A percentile compares a stretch with the other conserved stretches of the same genome.
Conservation (phyloP, 2,113 vertebrate species). For the Bufo bufo region DNA sequence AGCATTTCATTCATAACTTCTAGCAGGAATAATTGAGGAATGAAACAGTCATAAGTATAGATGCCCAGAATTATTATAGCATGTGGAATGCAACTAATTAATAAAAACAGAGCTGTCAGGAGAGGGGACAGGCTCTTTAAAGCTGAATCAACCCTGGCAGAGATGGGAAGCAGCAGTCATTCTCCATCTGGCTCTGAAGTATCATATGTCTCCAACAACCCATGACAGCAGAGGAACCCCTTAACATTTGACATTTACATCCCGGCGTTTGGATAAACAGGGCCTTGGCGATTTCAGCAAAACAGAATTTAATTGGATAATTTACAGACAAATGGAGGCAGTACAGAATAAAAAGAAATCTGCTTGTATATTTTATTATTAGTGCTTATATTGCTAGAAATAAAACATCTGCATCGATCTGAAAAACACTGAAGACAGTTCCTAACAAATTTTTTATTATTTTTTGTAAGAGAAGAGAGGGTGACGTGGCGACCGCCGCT, state of each 20-base stretch:
- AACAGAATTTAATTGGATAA: constrained; percentile 46
- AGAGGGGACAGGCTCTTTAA: too few species aligned
- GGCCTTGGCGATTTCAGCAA: neutral
- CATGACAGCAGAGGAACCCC: too few species aligned
- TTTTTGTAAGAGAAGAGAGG: neutral
- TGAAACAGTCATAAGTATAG: too few species aligned
- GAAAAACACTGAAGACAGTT: constrained; percentile 20
- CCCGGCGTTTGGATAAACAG: neutral
- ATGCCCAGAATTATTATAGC: too few species aligned
- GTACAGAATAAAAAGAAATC: constrained; percentile 61
- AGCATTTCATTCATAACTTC: too few species aligned
- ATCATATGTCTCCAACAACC: neutral
- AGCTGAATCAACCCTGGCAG: too few species aligned
- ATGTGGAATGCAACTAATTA: too few species aligned
- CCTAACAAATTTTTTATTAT: constrained; percentile 19
- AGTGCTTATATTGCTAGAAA: constrained; percentile 54
- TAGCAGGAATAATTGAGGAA: too few species aligned
- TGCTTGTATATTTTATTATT: constrained; percentile 56
- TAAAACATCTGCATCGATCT: constrained; percentile 47
- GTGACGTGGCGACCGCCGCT: neutral
- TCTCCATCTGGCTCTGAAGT: too few species aligned
- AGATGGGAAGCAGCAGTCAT: too few species aligned
- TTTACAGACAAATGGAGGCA: constrained; percentile 17
- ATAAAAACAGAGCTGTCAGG: too few species aligned
- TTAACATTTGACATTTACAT: neutral